phyloP scores from a whole-genome alignment of 2,113 vertebrate species.

The Ornithorhynchus anatinus region DNA sequence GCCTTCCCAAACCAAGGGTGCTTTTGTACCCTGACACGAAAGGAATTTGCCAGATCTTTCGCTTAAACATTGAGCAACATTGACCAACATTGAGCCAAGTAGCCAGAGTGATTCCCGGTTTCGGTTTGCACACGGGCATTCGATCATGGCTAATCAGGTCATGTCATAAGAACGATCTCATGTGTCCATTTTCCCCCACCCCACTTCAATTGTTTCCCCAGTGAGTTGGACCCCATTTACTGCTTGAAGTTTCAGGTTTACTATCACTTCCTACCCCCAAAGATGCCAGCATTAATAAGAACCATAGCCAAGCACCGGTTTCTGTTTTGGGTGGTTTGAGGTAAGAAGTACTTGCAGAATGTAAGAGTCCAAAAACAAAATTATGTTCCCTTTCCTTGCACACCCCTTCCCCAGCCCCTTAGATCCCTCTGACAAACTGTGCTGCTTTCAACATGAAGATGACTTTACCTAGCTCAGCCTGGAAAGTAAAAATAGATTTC shows the following conservation, averaged over 20 bases:
- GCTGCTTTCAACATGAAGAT: not conserved
- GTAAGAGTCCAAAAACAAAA: not conserved
- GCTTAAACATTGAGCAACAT: too few relatives aligned
- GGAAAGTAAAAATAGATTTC: too few relatives aligned
- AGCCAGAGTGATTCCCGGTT: too few relatives aligned
- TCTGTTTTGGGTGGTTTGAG: not conserved
- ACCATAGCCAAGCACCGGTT: not conserved
- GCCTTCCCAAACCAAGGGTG: too few relatives aligned
- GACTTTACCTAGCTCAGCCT: not conserved
- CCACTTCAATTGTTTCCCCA: too few relatives aligned
- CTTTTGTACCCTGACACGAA: too few relatives aligned
- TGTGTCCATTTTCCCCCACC: not conserved
- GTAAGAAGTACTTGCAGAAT: rapidly evolving
- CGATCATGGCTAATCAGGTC: not conserved
- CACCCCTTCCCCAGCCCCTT: not conserved
- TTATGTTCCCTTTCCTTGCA: not conserved
- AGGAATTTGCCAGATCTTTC: too few relatives aligned
- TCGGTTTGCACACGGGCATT: too few relatives aligned
- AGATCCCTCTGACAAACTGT: not conserved
- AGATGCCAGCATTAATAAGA: rapidly evolving
- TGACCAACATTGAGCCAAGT: too few relatives aligned
- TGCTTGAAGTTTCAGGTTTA: not conserved
- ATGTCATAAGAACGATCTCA: not conserved
- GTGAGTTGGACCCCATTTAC: not conserved
- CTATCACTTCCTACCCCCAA: not conserved